Evolutionary conservation across 2,888 invertebrate species (phyloP), one percentile per base, ranked within the genome.

Genomic region (Maniola hyperantus): DNA sequence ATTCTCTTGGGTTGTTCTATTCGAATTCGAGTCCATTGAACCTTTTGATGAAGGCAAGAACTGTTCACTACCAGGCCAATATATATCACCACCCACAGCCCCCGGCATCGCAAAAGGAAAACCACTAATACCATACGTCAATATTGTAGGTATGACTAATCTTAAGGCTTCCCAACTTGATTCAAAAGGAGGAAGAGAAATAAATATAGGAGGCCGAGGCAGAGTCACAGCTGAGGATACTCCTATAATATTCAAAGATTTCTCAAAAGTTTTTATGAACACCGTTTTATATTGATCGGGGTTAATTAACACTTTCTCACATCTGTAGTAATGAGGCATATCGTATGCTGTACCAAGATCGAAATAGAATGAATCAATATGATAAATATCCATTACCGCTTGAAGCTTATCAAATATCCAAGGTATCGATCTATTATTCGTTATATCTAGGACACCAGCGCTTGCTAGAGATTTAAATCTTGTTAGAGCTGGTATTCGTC

Each of bases 61-160:
- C 68, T 94, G 94, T 18, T 94, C 91, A 57, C 89, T 89, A 1
- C 93, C 93, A 2, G 95, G 94, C 71, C 95, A 91, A 59, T 95
- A 94, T 51, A 96, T 96, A 76, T 98, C 97, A 0, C 98, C 99
- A 0, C 99, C 99, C 0, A 99, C 97, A 5, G 98, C 96, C 0
- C 99, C 98, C 0, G 98, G 97, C 92, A 99, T 95, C 53, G 98
- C 94, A 77, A 98, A 98, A 0, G 98, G 98, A 85, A 97, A 99
- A 0, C 99, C 99, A 60, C 97, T 95, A 26, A 98, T 94, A 0
- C 98, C 98, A 74, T 98, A 96, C 0, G 96, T 96, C 26, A 98
- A 86, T 66, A 97, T 96, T 0, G 97, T 97, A 0, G 98, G 97
- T 75, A 99, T 96, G 0, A 99, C 95, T 8, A 95, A 94, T 70